A percentile compares a stretch with the other conserved stretches of the same genome.
Conservation (phyloP, 1,140 invertebrate genomes). For the Apolygus lucorum region DNA sequence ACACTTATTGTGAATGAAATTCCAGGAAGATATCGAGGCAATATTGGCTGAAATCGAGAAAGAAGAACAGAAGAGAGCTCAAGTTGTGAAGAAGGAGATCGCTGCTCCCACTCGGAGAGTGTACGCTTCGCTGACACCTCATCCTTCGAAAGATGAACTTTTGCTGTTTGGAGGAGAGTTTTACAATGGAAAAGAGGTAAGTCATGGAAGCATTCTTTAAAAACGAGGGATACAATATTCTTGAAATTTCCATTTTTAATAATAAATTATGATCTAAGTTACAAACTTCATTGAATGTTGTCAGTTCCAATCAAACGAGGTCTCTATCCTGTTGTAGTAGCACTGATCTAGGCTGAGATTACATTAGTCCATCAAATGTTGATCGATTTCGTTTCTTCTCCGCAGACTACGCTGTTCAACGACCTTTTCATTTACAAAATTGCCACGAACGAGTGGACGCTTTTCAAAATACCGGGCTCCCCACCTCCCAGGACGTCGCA, state of each 20-base stretch:
- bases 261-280: too few relatives aligned
- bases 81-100: conserved; percentile 57
- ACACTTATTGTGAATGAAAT: conserved; percentile 34
- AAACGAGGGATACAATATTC: too few relatives aligned
- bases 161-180: conserved; percentile 89
- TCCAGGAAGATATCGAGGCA: conserved; percentile 76
- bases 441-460: conserved; percentile 66
- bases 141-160: conserved; percentile 81
- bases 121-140: conserved; percentile 68
- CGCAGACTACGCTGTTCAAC: conserved; percentile 70
- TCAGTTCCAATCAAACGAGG: too few relatives aligned
- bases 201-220: too few relatives aligned
- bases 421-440: conserved; percentile 79
- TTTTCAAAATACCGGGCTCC: conserved; percentile 64
- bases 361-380: too few relatives aligned
- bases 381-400: conserved; percentile 41
- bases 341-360: too few relatives aligned
- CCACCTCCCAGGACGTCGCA: conserved; percentile 82
- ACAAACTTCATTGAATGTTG: too few relatives aligned
- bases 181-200: conserved; percentile 77
- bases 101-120: conserved; percentile 61
- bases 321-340: too few relatives aligned
- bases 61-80: conserved; percentile 59
- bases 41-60: conserved; percentile 71
- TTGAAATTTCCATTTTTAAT: too few relatives aligned